Base-by-base conservation (phyloP, 2,888 invertebrate genomes). In the Tinea pellionella region DNA sequence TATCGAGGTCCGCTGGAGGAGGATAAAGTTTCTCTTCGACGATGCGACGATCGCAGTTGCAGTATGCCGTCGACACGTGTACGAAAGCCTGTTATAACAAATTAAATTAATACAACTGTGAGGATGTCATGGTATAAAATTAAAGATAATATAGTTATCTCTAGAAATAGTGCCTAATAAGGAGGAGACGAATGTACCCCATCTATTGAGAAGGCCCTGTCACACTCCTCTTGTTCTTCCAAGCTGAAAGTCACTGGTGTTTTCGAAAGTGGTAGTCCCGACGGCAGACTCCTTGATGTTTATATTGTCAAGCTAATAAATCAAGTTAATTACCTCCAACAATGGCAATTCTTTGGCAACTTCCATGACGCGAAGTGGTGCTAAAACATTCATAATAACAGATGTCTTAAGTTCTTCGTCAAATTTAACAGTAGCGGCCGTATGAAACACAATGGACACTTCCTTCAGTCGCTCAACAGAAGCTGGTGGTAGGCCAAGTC, bases 31-130 rank as follows among this genome's bases (percentile, higher is more conserved):
- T 85, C 77, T 97, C 97, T 60, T 93, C 92, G 0, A 96, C 90
- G 2, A 85, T 82, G 0, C 86, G 74, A 55, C 89, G 89, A 65
- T 96, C 93, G 12, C 94, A 92, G 77, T 97, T 95, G 63, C 94
- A 92, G 79, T 96, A 97, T 0, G 96, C 94, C 0, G 97, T 96
- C 0, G 96, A 96, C 0, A 96, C 92, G 77, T 97, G 95, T 3
- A 96, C 79, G 24, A 95, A 83, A 0, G 90, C 91, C 90, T 91
- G 78, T 0, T 71, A 61, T 12, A 30, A 57, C 9, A 3, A 42
- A 47, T 47, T 15, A n/a, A 7, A 30, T 30, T 30, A 7, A 30
- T 30, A n/a, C n/a, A n/a, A n/a, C n/a, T n/a, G n/a, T n/a, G n/a
- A n/a, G n/a, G n/a, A n/a, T n/a, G n/a, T n/a, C n/a, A n/a, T n/a